phyloP scores from a whole-genome alignment of 1,140 invertebrate genomes.

The Eumaeus atala region DNA sequence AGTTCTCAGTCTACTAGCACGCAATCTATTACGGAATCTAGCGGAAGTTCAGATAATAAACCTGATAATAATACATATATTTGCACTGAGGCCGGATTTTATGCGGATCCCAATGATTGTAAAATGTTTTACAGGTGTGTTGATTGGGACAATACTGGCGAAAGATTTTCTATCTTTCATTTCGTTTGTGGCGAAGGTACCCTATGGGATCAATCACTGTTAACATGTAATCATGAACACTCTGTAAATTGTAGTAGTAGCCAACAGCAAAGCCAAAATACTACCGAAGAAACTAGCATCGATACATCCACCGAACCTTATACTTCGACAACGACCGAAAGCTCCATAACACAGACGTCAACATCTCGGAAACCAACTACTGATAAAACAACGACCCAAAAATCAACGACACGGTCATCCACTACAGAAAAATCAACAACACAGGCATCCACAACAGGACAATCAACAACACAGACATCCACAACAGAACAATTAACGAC shows the following conservation, averaged over 20 bases:
- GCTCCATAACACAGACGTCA: slow-evolving; percentile 28
- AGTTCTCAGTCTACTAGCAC: slow-evolving; percentile 16
- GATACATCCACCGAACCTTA: slow-evolving; percentile 23
- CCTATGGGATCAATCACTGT: slow-evolving; percentile 75
- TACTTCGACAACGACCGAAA: slow-evolving; percentile 2
- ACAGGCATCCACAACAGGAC: slow-evolving; percentile 24
- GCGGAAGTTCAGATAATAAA: slow-evolving; percentile 5
- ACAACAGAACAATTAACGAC: slow-evolving; percentile 33
- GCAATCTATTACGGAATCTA: slow-evolving; percentile 13
- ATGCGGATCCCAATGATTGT: slow-evolving; percentile 79
- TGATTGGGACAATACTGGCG: slow-evolving; percentile 76
- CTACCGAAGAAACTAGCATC: slow-evolving; percentile 6
- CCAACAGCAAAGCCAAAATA: slow-evolving; percentile 41
- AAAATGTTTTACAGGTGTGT: slow-evolving; percentile 85
- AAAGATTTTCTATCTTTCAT: slow-evolving; percentile 77
- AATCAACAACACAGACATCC: slow-evolving; percentile 32
- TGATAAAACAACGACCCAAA: slow-evolving; percentile 33
- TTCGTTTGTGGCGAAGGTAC: slow-evolving; percentile 78
- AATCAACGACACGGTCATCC: slow-evolving; percentile 30
- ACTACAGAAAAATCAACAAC: slow-evolving; percentile 21
- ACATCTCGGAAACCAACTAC: slow-evolving; percentile 30
- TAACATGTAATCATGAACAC: slow-evolving; percentile 73
- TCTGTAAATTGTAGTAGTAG: slow-evolving; percentile 65
- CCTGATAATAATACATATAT: slow-evolving; percentile 36
- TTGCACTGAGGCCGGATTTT: slow-evolving; percentile 77